Base-by-base conservation (phyloP, 35 echinoderm and acorn worm species). In the Ptychodera flava region DNA sequence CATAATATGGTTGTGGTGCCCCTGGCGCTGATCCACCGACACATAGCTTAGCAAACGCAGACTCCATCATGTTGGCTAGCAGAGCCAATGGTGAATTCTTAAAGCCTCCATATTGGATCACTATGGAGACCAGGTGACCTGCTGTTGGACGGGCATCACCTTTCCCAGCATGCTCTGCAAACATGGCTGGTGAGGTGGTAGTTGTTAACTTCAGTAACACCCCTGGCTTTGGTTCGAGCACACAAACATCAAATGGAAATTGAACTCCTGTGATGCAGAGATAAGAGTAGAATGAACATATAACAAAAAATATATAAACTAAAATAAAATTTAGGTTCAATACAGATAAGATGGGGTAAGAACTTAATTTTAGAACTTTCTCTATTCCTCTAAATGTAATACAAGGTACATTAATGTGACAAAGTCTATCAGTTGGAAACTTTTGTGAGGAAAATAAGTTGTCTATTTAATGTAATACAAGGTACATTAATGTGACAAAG, bases 61-160 rank as follows among this genome's bases (percentile, higher is more conserved):
- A 34, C 78, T 91, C 89, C 84, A 86, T 86, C 32, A 80, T 33
- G 76, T 91, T 91, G 31, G 78, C 78, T 52, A 91, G 89, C 84
- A 91, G 78, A 29, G 78, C 81, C 36, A 91, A 34, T 78, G 89
- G 84, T 16, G 79, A 35, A 75, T 81, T 91, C 33, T 36, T 16
- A 10, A 82, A 38, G 31, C 89, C 89, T 34, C 85, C 84, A 64
- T 64, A 64, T 22, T 86, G 78, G 28, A 80, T 80, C 37, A 91
- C 84, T 33, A 91, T 78, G 75, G 89, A 91, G 15, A 91, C 89
- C 35, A 91, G 84, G 82, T 91, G 89, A 36, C 89, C 89, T 29
- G 36, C 84, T 0, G 89, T 76, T 1, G 31, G 36, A 30, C 38
- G 1, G 36, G 83, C 84, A 85, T 91, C 89, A 86, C 79, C 84